Percentiles rank a stretch among this genome's conserved stretches.
These are phyloP conservation scores for Limnothrissa miodon DNA, from an alignment of 2,113 vertebrate genomes.

Conservation along the genomic window DNA sequence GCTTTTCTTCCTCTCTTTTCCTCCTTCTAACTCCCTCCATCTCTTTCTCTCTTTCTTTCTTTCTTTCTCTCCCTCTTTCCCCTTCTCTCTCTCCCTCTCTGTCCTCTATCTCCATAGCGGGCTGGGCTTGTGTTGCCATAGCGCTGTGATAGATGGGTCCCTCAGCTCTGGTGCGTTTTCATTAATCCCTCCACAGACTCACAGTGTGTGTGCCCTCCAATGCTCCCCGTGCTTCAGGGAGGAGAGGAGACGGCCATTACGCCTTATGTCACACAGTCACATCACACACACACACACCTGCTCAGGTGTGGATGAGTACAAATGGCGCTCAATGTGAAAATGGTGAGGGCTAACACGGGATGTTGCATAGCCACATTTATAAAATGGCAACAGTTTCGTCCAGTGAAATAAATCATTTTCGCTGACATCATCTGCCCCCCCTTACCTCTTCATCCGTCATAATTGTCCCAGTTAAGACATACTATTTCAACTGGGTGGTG, in stretches of 20 bases:
- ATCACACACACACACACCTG: slow-evolving; percentile 21
- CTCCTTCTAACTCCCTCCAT: background rate
- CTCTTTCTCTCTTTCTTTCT: background rate
- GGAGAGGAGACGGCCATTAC: background rate
- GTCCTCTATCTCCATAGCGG: slow-evolving; percentile 8
- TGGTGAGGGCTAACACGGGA: background rate
- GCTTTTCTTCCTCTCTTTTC: background rate
- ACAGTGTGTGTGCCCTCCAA: slow-evolving; percentile 9
- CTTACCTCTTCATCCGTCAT: slow-evolving; percentile 9
- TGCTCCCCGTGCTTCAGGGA: background rate
- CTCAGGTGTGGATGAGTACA: background rate
- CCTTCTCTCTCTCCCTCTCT: background rate
- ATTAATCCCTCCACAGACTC: background rate
- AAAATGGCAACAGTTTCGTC: background rate
- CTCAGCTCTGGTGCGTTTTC: slow-evolving; percentile 11
- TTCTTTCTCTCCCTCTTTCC: background rate
- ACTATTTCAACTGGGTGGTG: background rate
- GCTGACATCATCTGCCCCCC: background rate
- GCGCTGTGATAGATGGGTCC: slow-evolving; percentile 16
- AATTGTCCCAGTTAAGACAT: background rate
- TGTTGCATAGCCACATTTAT: background rate
- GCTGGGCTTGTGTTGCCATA: slow-evolving; percentile 8
- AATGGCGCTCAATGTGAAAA: background rate
- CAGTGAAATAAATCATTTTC: background rate
- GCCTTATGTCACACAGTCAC: background rate